Percentiles rank a stretch among this genome's conserved stretches.
Evolutionary conservation across 2,888 invertebrate species (phyloP).

Genomic region (Synanthedon myopaeformis): DNA sequence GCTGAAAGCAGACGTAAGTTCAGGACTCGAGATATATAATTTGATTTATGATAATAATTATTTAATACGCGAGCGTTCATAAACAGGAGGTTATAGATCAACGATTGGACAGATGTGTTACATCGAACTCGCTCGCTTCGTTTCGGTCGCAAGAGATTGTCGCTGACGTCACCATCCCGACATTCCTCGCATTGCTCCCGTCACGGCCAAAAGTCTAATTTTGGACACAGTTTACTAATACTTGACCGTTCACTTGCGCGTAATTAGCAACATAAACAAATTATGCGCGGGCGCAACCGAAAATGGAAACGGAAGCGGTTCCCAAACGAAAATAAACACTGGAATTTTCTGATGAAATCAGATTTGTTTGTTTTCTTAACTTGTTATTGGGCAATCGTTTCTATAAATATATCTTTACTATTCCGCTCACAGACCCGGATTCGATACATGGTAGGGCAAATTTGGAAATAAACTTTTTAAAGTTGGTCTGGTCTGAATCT

Average conservation of each 20-base stretch:
- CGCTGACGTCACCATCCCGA: conserved; percentile 47
- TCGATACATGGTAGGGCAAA: no score
- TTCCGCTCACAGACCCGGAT: no score
- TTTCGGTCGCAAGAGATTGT: conserved; percentile 14
- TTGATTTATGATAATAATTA: no score
- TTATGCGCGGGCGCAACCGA: conserved; percentile 17
- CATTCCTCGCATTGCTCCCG: conserved; percentile 41
- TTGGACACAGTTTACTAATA: conserved; percentile 47
- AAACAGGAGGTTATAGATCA: conserved; percentile 28
- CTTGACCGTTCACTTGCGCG: conserved; percentile 20
- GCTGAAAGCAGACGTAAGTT: no score
- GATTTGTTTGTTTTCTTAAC: conserved; percentile 9
- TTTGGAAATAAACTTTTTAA: no score
- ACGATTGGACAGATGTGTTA: conserved; percentile 16
- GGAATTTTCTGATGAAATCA: neutral
- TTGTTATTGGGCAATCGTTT: conserved; percentile 3
- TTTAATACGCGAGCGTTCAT: conserved; percentile 1
- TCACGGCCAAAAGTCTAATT: conserved; percentile 53
- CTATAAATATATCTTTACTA: neutral
- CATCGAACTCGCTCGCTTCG: conserved; percentile 10
- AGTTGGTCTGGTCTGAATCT: no score
- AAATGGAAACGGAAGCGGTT: conserved; percentile 34
- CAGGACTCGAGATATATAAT: no score
- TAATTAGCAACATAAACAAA: conserved; percentile 43
- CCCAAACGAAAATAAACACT: conserved; percentile 24